Evolutionary conservation across 2,113 vertebrate genomes (phyloP), one percentile per base, ranked within the genome.

Genomic region (Chaenocephalus aceratus): DNA sequence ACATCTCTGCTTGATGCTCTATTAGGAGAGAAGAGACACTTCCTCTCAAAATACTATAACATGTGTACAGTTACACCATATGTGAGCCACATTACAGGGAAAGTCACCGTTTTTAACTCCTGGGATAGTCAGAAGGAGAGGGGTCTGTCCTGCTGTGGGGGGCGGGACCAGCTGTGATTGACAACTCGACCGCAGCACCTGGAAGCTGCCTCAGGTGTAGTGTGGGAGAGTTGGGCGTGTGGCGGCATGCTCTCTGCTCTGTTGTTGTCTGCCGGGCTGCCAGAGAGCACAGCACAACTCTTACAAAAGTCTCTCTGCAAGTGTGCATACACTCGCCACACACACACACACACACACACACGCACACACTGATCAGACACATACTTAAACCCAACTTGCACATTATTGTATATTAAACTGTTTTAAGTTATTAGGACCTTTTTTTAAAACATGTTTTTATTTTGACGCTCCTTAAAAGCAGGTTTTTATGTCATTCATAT

Each of bases 171-270:
- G 60, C 46, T 16, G 48, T 81, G 83, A 89, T 67, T 90, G 91
- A 91, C 86, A 86, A 11, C 54, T 81, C 30, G 11, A 65, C 75
- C 1, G 1, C 49, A 75, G 77, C 91, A 92, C 82, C 90, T 91
- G 86, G 73, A 71, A 41, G 70, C 52, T 70, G 78, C 59, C 57
- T 49, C 23, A 48, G 72, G 82, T 74, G 69, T 75, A 88, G 77
- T 90, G 86, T 87, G 86, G 82, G 83, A 88, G 86, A 83, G 85
- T 76, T 74, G 88, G 80, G 71, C 89, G 79, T 76, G 91, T 89
- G n/a, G 54, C 46, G 26, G 83, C 91, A 90, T 5, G 91, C 79
- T 30, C 59, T 41, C 68, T 1, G 46, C 80, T 81, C 67, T 89
- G 86, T 82, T 91, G 59, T 84, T 84, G 82, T 91, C 76, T 84